phyloP scores from a whole-genome alignment of 2,113 vertebrate species.

The Smithornis capensis region DNA sequence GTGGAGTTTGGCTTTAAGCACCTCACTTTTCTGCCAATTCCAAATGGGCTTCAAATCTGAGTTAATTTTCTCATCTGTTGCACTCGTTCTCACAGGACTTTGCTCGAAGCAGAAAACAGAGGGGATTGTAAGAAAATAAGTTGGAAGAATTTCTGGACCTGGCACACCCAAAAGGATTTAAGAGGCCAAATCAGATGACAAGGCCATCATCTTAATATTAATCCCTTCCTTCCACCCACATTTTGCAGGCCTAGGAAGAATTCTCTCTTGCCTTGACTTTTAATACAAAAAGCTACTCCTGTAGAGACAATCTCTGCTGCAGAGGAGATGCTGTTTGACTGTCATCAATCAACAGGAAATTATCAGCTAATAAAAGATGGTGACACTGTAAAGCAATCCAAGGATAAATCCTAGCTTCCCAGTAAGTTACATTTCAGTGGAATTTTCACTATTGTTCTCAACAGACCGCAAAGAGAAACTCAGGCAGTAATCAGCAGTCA shows the following conservation, averaged over 20 bases:
- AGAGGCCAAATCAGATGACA: constrained; percentile 16
- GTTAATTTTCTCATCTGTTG: constrained; percentile 21
- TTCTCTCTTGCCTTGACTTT: background rate
- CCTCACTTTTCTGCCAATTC: background rate
- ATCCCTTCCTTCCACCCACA: background rate
- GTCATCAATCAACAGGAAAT: background rate
- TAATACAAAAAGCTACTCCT: background rate
- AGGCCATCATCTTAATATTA: background rate
- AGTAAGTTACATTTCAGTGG: background rate
- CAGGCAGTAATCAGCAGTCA: background rate
- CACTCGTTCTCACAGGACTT: constrained; percentile 3
- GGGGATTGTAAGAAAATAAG: background rate
- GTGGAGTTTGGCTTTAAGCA: constrained; percentile 4
- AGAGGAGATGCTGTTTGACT: background rate
- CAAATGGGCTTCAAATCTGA: constrained; percentile 7
- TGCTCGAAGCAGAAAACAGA: background rate
- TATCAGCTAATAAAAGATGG: background rate
- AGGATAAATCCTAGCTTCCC: background rate
- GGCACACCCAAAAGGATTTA: background rate
- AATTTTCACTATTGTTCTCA: background rate
- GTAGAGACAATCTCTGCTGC: background rate
- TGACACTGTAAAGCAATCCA: background rate
- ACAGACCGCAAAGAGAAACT: background rate
- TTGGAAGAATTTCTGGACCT: background rate
- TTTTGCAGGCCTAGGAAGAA: background rate